Conservation (phyloP, 2,113 vertebrate species). For the Physeter macrocephalus region DNA sequence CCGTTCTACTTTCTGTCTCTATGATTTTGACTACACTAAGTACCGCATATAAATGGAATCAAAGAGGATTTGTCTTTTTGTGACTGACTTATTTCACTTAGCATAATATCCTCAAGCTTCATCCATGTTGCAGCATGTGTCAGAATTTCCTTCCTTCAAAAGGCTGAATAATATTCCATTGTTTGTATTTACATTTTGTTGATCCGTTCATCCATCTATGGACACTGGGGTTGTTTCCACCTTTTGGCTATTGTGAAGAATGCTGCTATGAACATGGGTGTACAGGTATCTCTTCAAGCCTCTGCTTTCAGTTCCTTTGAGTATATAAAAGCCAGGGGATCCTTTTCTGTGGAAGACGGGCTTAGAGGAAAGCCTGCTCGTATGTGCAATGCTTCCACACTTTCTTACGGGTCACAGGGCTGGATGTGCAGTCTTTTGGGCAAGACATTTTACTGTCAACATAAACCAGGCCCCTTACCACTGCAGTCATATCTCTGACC, state of each 20-base stretch:
- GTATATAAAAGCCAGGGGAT: background rate
- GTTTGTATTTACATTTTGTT: background rate
- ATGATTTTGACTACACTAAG: background rate
- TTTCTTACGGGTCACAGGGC: background rate
- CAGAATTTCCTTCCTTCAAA: background rate
- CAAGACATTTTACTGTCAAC: background rate
- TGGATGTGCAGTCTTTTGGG: background rate
- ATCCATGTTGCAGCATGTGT: background rate
- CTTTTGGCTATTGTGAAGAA: background rate
- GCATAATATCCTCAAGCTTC: background rate
- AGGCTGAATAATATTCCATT: background rate
- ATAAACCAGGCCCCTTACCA: background rate
- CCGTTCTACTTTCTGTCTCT: background rate
- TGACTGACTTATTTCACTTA: background rate
- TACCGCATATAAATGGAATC: background rate
- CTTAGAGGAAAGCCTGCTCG: background rate
- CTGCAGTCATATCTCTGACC: background rate
- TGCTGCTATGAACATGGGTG: background rate
- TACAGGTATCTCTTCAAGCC: background rate
- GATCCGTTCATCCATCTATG: background rate
- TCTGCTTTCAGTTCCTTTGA: background rate
- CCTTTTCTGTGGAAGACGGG: background rate
- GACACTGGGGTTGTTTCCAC: background rate
- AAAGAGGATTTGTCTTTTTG: background rate
- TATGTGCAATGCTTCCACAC: background rate